Base-by-base conservation (phyloP, 2,888 invertebrate species). In the Keiferia lycopersicella region DNA sequence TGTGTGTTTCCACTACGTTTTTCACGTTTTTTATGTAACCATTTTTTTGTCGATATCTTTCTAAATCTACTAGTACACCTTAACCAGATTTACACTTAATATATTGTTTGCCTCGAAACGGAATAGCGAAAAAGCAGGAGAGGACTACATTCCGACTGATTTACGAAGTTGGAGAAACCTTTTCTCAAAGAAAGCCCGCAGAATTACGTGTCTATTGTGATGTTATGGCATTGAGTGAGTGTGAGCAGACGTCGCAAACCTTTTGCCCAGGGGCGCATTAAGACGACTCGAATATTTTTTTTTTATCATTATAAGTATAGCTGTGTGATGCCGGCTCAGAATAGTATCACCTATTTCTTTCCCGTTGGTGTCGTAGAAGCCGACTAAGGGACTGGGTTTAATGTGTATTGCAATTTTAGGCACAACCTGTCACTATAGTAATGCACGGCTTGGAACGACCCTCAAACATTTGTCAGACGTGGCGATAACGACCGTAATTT, bases 191-290 rank as follows among this genome's bases (percentile, higher is more conserved):
- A 34, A 56, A 56, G 34, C 34, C 34, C 34, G 18, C 30, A 16
- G 26, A 56, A 62, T 62, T 64, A 61, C 61, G 58, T 59, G 26
- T 62, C 62, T 61, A 64, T 61, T 65, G 56, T 56, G 56, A 56
- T 56, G 26, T 53, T 22, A 53, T 53, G 53, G 56, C 30, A 34
- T 34, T 30, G 56, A 26, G 56, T 56, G 56, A 72, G 67, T 69
- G 64, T 65, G 70, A 74, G 71, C 75, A 81, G 78, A 81, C 81
- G 81, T 80, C 82, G 82, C 77, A 76, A 78, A 82, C 82, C 86
- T 82, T 85, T 87, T 86, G 88, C 86, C 79, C 77, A 77, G 81
- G 83, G 86, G 84, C 86, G 88, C 87, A 88, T 86, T 84, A 53
- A 22, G 22, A 6, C 11, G 50, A 1, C 8, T 50, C 10, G 12